These are phyloP conservation scores for Porites rus DNA, from an alignment of 92 coral and sea anemone species.

Conservation along the genomic window DNA sequence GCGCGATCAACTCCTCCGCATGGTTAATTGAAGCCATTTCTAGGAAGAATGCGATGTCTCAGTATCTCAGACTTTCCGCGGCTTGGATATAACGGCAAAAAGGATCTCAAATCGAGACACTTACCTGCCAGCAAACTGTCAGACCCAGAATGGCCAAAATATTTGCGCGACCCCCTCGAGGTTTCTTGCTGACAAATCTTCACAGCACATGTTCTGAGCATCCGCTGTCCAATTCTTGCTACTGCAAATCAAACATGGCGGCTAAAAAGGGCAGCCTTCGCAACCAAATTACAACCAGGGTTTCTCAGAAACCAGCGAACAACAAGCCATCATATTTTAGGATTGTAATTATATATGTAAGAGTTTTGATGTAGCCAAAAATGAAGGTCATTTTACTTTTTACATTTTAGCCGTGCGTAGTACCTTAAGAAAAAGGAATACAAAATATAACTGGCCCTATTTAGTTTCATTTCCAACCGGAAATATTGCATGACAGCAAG, in stretches of 20 bases:
- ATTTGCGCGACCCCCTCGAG: not conserved
- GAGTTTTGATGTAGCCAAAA: not conserved
- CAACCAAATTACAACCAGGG: not conserved
- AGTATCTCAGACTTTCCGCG: not conserved
- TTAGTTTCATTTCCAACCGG: too few relatives aligned
- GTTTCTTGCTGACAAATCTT: not conserved
- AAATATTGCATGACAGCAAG: too few relatives aligned
- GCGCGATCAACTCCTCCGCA: too few relatives aligned
- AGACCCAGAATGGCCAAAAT: not conserved
- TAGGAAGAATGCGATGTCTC: not conserved
- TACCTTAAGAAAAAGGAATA: too few relatives aligned
- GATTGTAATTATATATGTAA: not conserved
- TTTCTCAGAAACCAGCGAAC: not conserved
- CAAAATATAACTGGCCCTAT: too few relatives aligned
- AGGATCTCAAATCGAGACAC: not conserved
- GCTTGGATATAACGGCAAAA: not conserved
- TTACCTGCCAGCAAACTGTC: not conserved
- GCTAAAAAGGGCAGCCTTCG: not conserved
- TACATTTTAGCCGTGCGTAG: too few relatives aligned
- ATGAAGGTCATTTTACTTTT: too few relatives aligned
- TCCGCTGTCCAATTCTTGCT: not conserved
- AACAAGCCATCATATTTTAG: not conserved
- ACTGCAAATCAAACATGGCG: not conserved
- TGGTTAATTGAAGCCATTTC: too few relatives aligned
- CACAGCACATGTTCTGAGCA: not conserved